Base-by-base conservation (phyloP, 2,113 vertebrate species). In the Alectura lathami region DNA sequence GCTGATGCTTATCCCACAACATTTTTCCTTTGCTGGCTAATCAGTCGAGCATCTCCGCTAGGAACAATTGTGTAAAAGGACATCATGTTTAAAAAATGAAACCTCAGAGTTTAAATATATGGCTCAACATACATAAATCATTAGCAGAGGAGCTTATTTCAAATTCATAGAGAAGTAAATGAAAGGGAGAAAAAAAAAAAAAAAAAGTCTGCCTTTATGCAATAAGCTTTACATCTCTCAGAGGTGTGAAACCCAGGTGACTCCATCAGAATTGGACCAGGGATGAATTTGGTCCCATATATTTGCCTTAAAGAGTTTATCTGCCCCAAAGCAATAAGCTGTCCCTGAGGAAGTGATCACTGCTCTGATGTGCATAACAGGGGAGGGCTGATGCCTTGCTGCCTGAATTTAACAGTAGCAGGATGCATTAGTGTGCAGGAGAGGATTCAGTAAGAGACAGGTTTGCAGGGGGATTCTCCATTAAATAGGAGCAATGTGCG, bases 41-140 rank as follows among this genome's bases (percentile, higher is more conserved):
- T 86, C 17, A 73, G 53, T 75, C 76, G 78, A 78, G 59, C 2
- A 3, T 59, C 81, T 91, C 54, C 29, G 73, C 38, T 6, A 73
- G 53, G 48, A 92, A 74, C 15, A 38, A 57, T 8, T 73, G 36
- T 17, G 29, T 76, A 48, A 83, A 89, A 80, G 38, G 60, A 54
- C n/a, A 53, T 38, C 4, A 40, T 5, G 20, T 43, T 87, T 70
- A 16, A 70, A 83, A 84, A 67, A 40, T 24, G n/a, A 86, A 95
- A 89, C 11, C 11, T 38, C 21, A 34, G 74, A 66, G 26, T 88
- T 85, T 89, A 60, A 89, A 56, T 20, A 30, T 66, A 43, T 68
- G 68, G 27, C 34, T 90, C 54, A 77, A 74, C n/a, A 91, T 84
- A 94, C 86, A 92, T 89, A 89, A 96, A 42, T 86, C 88, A 95